phyloP scores from a whole-genome alignment of 1,140 invertebrate genomes.

The Cydia amplana region DNA sequence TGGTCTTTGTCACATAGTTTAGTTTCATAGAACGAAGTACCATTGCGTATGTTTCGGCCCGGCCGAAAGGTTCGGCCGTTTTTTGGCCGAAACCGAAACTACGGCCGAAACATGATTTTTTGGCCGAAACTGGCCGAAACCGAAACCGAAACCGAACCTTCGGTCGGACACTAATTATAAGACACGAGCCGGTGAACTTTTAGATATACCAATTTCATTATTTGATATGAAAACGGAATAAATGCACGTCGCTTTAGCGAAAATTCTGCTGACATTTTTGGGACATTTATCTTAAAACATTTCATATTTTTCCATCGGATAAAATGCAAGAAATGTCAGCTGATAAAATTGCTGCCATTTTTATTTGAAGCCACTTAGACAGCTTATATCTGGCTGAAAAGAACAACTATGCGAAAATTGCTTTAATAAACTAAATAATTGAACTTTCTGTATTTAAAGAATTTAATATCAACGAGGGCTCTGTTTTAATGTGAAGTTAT shows the following conservation, averaged over 20 bases:
- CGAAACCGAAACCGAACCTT: too few species aligned
- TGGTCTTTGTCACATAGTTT: too few species aligned
- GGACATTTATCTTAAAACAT: conserved; percentile 4
- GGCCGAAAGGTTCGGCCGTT: too few species aligned
- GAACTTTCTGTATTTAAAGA: too few species aligned
- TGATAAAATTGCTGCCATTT: conserved; percentile 5
- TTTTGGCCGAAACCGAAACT: too few species aligned
- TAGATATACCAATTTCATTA: not conserved
- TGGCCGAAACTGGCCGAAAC: too few species aligned
- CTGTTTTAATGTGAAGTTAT: too few species aligned
- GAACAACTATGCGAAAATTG: not conserved
- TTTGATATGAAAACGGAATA: not conserved
- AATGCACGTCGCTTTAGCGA: not conserved
- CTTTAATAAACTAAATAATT: not conserved
- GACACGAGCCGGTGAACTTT: not conserved
- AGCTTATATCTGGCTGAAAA: not conserved
- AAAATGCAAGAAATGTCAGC: not conserved
- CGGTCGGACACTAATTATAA: too few species aligned
- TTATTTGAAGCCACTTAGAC: not conserved
- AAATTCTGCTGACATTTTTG: not conserved
- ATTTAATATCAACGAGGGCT: too few species aligned
- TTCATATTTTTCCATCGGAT: not conserved
- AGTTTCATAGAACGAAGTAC: too few species aligned
- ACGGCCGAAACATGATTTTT: too few species aligned
- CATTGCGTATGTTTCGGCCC: too few species aligned